Evolutionary conservation across 2,113 vertebrate species (phyloP).

Genomic region (Paedocypris sp.): DNA sequence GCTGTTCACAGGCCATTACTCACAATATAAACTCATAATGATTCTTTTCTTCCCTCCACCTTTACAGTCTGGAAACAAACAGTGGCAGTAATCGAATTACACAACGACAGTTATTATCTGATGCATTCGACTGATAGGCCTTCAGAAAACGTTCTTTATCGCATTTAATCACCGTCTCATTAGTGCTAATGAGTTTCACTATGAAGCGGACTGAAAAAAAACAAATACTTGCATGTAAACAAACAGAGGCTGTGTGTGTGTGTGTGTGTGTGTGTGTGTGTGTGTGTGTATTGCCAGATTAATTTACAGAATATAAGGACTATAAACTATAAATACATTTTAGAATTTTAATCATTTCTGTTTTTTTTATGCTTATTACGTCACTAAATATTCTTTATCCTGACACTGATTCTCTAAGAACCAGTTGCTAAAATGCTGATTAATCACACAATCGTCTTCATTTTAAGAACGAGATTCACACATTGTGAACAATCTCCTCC

Average conservation of each 20-base stretch:
- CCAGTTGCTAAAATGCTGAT: too few species aligned
- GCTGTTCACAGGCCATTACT: background rate
- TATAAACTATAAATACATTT: too few species aligned
- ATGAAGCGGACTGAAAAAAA: background rate
- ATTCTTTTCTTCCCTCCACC: background rate
- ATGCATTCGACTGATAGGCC: conserved; percentile 14
- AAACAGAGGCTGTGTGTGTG: background rate
- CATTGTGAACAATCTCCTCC: too few species aligned
- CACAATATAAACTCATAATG: conserved; percentile 1
- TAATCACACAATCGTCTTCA: too few species aligned
- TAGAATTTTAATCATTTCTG: too few species aligned
- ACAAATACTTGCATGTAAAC: background rate
- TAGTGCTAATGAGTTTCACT: conserved; percentile 9
- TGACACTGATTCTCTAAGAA: too few species aligned
- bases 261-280: too few species aligned
- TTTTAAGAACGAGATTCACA: too few species aligned
- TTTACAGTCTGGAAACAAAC: background rate
- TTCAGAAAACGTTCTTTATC: conserved; percentile 13
- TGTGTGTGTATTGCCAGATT: too few species aligned
- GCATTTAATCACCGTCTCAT: conserved; percentile 13
- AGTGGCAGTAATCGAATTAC: conserved; percentile 12
- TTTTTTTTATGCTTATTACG: too few species aligned
- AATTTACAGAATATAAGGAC: too few species aligned
- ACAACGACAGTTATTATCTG: conserved; percentile 15
- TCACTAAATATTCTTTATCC: too few species aligned